A percentile compares a stretch with the other conserved stretches of the same genome.
These are phyloP conservation scores for Gallinago undulata DNA, from an alignment of 2,113 vertebrate genomes.

Conservation along the genomic window DNA sequence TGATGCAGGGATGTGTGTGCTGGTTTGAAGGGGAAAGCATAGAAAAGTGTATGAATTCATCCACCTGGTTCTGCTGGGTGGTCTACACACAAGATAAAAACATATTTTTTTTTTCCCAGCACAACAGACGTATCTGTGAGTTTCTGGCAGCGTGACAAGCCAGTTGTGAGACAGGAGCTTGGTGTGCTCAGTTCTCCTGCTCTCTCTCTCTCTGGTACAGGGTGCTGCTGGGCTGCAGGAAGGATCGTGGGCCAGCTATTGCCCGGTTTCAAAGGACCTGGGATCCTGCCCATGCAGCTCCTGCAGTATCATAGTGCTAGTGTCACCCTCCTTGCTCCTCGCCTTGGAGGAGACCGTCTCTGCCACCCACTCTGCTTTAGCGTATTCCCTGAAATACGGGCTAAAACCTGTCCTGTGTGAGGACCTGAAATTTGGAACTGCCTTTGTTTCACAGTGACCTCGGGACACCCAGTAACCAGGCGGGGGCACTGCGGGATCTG, in stretches of 20 bases:
- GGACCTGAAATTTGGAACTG: fast-evolving
- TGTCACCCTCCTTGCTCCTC: neutral
- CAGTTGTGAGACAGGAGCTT: neutral
- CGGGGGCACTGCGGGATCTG: neutral
- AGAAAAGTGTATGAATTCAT: neutral
- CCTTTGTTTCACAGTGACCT: neutral
- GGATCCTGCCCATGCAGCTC: neutral
- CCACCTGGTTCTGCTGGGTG: neutral
- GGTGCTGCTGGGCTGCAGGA: neutral
- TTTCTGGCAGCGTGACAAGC: neutral
- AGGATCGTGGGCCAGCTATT: neutral
- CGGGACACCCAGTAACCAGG: neutral
- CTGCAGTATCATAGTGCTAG: too few species aligned
- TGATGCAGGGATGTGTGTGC: neutral
- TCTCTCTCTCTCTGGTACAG: neutral
- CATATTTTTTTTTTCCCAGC: neutral
- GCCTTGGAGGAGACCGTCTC: neutral
- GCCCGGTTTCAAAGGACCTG: neutral
- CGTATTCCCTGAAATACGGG: neutral
- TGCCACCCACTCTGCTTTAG: fast-evolving
- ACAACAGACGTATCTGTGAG: neutral
- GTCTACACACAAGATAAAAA: neutral
- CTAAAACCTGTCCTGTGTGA: neutral
- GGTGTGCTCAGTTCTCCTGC: neutral
- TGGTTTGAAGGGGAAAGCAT: neutral